phyloP scores from a whole-genome alignment of 2,113 vertebrate species.

The Forbesichthys agassizii region DNA sequence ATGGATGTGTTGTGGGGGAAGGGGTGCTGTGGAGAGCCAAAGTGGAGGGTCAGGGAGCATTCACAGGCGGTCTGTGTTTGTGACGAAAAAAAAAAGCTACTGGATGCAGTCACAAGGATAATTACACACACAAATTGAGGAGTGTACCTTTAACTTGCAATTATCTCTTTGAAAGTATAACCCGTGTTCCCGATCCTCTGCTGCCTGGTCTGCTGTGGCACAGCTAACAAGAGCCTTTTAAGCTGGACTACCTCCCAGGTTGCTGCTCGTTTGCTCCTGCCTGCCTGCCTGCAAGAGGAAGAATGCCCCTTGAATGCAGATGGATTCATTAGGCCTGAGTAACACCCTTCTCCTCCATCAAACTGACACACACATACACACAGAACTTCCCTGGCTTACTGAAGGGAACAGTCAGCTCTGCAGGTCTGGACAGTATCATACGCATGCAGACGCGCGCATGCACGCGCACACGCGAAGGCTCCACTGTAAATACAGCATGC shows the following conservation, averaged over 20 bases:
- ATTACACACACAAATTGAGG: conserved; percentile 6
- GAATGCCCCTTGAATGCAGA: conserved; percentile 78
- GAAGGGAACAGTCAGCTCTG: conserved; percentile 65
- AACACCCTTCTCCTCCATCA: conserved; percentile 76
- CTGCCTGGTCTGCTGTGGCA: conserved; percentile 39
- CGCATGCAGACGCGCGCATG: conserved; percentile 13
- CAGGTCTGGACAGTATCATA: conserved; percentile 41
- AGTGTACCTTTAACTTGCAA: conserved; percentile 22
- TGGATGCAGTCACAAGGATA: neutral
- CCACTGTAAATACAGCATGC: conserved; percentile 70
- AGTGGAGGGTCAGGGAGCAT: no score
- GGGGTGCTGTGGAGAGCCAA: no score
- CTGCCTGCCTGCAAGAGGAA: conserved; percentile 61
- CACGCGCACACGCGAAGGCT: conserved; percentile 27
- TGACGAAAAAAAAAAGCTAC: neutral
- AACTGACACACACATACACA: conserved; percentile 60
- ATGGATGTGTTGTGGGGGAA: no score
- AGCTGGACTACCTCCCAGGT: conserved; percentile 60
- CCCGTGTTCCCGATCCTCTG: conserved; percentile 12
- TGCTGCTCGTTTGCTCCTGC: conserved; percentile 67
- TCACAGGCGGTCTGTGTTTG: no score
- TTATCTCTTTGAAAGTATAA: conserved; percentile 2
- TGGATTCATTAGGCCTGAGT: conserved; percentile 77
- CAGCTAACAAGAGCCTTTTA: conserved; percentile 27
- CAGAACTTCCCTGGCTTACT: conserved; percentile 54